Base-by-base conservation (phyloP, 2,797 vertebrate species). In the Artibeus lituratus region DNA sequence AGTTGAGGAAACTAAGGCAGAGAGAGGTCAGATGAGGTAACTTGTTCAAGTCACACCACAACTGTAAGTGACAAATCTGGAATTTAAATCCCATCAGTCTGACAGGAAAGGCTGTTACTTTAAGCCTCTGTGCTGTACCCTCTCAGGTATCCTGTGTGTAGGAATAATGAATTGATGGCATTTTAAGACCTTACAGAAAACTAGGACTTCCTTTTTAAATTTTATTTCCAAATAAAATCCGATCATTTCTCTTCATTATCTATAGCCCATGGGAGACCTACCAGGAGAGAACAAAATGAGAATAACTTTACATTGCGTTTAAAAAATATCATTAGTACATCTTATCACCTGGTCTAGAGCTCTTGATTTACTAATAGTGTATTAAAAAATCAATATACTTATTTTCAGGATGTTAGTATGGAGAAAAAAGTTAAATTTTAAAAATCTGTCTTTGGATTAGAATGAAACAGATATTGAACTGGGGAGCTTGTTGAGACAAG, bases 401-500 rank as follows among this genome's bases (percentile, higher is more conserved):
- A 76, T 89, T 93, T 92, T 42, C 0, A 77, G 15, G 1, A 55
- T 93, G 24, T 89, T 92, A 73, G 15, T 74, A 72, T 76, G 32
- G 90, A 83, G 42, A 57, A 91, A 83, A 47, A 37, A 18, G 8
- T 5, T 32, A 49, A 83, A 24, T 76, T 62, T 90, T 82, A 47
- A 77, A 62, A 67, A 74, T 87, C 29, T 95, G 22, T 97, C 35
- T 97, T 87, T 95, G 90, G 8, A 2, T 93, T 95, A 99, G 99
- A 99, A 99, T 96, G 99, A 99, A 98, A 99, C 99, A 0, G 99
- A 99, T 97, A 99, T 99, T 92, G 99, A 99, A 94, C 98, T 99
- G 96, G 99, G 99, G 51, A 99, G 99, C 96, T 98, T 99, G 93
- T 98, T 99, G 78, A 99, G 99, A 35, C 99, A 99, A 96, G 99